Base-by-base conservation (phyloP, 2,113 vertebrate species). In the Otocyon megalotis region DNA sequence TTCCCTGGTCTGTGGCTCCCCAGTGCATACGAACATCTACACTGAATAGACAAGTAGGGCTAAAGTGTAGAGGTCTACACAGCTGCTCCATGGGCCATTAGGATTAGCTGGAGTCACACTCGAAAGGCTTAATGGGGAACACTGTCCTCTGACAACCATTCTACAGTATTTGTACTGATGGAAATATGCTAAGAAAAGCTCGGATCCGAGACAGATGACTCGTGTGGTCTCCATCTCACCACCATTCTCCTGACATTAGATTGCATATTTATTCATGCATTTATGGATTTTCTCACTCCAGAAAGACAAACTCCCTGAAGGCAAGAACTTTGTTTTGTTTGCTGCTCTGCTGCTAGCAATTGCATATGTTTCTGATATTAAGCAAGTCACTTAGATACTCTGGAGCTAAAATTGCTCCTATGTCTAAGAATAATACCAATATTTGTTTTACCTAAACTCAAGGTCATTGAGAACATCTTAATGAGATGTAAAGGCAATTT, bases 381-480 rank as follows among this genome's bases (percentile, higher is more conserved):
- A 93, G 17, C 48, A 95, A 82, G 26, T 58, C 67, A 53, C 32
- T 91, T 79, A 76, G 62, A 63, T 72, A 87, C 32, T 65, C 11
- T 60, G 50, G 94, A 63, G 50, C 17, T 83, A 63, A 91, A 74
- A 12, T 71, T 71, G 32, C n/a, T 95, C 22, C 24, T 72, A 11
- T 81, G 14, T 84, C 88, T 96, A 58, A 71, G 62, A 80, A 81
- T 67, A 50, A 72, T 50, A 50, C 4, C 24, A 83, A 30, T 77
- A 71, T 71, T 96, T 96, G 50, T 93, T 77, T 43, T 95, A 30
- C 16, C 20, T 93, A 24, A 79, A 5, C 24, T 92, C 84, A 88
- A 93, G 83, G 50, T 89, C 56, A 84, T 24, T 85, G 53, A 93
- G 32, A 92, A 84, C 30, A 90, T 81, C 48, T 83, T 80, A 48